Base-by-base conservation (phyloP, 2,888 invertebrate genomes). In the Amiota mariae region DNA sequence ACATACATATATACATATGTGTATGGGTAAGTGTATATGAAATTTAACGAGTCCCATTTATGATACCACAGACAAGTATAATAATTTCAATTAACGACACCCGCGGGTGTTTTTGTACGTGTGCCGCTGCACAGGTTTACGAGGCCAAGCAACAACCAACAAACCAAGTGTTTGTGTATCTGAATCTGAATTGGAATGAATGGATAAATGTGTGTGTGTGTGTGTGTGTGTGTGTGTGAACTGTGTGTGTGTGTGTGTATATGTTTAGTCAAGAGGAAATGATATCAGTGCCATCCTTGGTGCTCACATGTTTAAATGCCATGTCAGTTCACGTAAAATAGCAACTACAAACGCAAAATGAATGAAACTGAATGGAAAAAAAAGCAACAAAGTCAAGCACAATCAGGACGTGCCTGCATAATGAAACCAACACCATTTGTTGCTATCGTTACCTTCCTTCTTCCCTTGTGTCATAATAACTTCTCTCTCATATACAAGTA, bases 71-170 rank as follows among this genome's bases (percentile, higher is more conserved):
- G 83, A 82, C 83, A 83, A 82, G 83, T 83, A 84, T 84, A 83
- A 83, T 83, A 83, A 83, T 83, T 83, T 83, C 83, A 83, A 83
- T 83, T 83, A 83, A 83, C 83, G 84, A 83, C 84, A 82, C 83
- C 83, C 84, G 74, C 82, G 83, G 81, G 84, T 84, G 82, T 84
- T 78, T 84, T 82, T 82, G 78, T 75, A 59, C 73, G 66, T 66
- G 66, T 36, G 36, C 36, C 36, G 36, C 36, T 36, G 48, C 66
- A 20, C 48, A 66, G 66, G 66, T 66, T 66, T 66, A 66, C 48
- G 13, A 18, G n/a, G 63, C 15, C 59, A 59, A 9, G 2, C 59
- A 59, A 11, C 59, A 59, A 11, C 18, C 59, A 59, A 59, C 18
- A 1, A 11, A 66, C 11, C 9, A 48, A 47, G 11, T 36, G 15